Conservation (phyloP, 2,888 invertebrate genomes). For the Lymantria monacha region DNA sequence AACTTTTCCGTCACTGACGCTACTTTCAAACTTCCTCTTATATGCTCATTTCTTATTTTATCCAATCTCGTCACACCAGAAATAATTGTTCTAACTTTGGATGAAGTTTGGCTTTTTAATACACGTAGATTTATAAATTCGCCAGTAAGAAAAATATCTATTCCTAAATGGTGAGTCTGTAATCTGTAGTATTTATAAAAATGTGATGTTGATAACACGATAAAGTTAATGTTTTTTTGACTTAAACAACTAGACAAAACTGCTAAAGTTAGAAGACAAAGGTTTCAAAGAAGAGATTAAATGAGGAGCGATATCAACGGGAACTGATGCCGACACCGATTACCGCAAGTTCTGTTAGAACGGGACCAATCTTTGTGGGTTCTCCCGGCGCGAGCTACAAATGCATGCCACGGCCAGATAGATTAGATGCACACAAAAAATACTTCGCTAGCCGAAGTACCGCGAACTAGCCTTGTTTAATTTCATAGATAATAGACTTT, state of each 20-base stretch:
- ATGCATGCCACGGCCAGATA: conserved; percentile 48
- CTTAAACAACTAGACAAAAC: conserved; percentile 38
- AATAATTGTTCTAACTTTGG: too few relatives aligned
- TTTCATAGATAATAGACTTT: conserved; percentile 36
- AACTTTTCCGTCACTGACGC: too few relatives aligned
- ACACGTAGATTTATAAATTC: too few relatives aligned
- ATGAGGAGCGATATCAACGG: conserved; percentile 43
- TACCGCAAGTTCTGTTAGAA: conserved; percentile 65
- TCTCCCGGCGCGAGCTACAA: conserved; percentile 38
- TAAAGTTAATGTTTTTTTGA: conserved; percentile 49
- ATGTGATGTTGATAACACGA: too few relatives aligned
- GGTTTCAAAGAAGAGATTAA: conserved; percentile 55
- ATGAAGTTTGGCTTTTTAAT: too few relatives aligned
- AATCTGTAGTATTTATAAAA: too few relatives aligned
- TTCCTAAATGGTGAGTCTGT: too few relatives aligned
- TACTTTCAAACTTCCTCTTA: too few relatives aligned
- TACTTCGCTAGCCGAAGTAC: conserved; percentile 15
- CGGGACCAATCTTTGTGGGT: conserved; percentile 63
- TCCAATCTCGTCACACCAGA: too few relatives aligned
- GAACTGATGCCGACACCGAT: conserved; percentile 51
- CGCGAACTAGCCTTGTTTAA: conserved; percentile 39
- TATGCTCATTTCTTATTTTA: too few relatives aligned
- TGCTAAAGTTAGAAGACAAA: conserved; percentile 54
- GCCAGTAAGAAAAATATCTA: too few relatives aligned
- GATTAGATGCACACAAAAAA: conserved; percentile 47